Evolutionary conservation across 1,140 invertebrate species (phyloP).

Genomic region (Rhagoletis zephyria): DNA sequence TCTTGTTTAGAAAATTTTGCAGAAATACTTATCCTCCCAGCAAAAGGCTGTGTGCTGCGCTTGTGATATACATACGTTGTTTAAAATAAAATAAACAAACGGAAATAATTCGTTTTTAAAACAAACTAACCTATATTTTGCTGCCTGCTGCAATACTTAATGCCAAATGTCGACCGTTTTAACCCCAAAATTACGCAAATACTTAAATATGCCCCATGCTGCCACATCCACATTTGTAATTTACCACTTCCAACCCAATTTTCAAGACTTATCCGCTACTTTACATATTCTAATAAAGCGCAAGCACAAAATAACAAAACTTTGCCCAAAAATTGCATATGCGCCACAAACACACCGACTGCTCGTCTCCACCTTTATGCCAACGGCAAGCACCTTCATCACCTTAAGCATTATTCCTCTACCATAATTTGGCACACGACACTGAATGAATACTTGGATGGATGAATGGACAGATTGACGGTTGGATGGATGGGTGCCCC

Average conservation of each 20-base stretch:
- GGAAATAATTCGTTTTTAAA: too few species aligned
- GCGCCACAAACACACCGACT: neutral
- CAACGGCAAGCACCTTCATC: neutral
- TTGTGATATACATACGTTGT: too few species aligned
- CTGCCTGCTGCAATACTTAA: too few species aligned
- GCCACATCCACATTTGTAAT: constrained; percentile 1
- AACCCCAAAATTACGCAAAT: too few species aligned
- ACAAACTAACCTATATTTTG: too few species aligned
- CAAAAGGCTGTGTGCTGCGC: too few species aligned
- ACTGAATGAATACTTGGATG: neutral
- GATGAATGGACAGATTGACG: neutral
- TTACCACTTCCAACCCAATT: constrained; percentile 20
- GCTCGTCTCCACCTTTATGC: neutral
- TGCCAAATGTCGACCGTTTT: too few species aligned
- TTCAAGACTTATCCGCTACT: constrained; percentile 2
- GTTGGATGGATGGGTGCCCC: neutral
- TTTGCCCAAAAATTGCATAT: neutral
- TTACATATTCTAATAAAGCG: neutral
- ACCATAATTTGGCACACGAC: neutral
- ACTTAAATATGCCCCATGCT: neutral
- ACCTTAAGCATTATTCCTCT: neutral
- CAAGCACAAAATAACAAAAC: neutral
- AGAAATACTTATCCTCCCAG: too few species aligned
- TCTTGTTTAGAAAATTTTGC: too few species aligned
- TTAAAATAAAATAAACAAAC: too few species aligned